These are phyloP conservation scores for Heliconius nattereri DNA, from an alignment of 1,140 invertebrate species.

Conservation along the genomic window DNA sequence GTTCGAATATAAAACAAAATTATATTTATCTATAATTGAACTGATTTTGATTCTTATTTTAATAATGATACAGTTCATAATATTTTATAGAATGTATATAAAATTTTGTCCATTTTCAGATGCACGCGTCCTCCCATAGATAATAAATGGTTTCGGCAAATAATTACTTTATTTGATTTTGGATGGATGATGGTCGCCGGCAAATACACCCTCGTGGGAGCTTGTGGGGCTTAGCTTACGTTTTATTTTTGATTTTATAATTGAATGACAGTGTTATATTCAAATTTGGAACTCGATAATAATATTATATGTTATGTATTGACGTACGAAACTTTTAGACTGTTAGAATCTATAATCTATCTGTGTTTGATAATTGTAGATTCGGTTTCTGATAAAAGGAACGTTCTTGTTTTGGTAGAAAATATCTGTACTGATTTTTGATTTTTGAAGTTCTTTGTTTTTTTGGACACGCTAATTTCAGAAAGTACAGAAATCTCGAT, in stretches of 20 bases:
- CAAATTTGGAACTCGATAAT: conserved; percentile 10
- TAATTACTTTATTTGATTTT: conserved; percentile 80
- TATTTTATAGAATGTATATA: neutral
- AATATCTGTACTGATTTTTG: too few species aligned
- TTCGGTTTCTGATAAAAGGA: too few species aligned
- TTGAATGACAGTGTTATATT: conserved; percentile 23
- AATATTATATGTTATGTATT: neutral
- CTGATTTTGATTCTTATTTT: conserved; percentile 37
- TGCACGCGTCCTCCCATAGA: conserved; percentile 70
- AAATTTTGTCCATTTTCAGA: conserved; percentile 38
- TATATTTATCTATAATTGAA: conserved; percentile 20
- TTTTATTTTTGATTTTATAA: conserved; percentile 35
- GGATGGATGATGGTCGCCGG: conserved; percentile 73
- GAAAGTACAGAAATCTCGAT: too few species aligned
- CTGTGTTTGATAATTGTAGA: too few species aligned
- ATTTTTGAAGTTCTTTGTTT: too few species aligned
- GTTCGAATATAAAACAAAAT: conserved; percentile 41
- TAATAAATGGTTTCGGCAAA: conserved; percentile 79
- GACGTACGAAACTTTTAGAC: too few species aligned
- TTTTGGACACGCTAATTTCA: too few species aligned
- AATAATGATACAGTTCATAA: conserved; percentile 10
- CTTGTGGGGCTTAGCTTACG: conserved; percentile 46
- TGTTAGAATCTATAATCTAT: too few species aligned
- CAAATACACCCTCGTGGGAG: conserved; percentile 73
- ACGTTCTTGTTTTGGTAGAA: too few species aligned